Evolutionary conservation across 2,113 vertebrate genomes (phyloP).

Genomic region (Solea solea): DNA sequence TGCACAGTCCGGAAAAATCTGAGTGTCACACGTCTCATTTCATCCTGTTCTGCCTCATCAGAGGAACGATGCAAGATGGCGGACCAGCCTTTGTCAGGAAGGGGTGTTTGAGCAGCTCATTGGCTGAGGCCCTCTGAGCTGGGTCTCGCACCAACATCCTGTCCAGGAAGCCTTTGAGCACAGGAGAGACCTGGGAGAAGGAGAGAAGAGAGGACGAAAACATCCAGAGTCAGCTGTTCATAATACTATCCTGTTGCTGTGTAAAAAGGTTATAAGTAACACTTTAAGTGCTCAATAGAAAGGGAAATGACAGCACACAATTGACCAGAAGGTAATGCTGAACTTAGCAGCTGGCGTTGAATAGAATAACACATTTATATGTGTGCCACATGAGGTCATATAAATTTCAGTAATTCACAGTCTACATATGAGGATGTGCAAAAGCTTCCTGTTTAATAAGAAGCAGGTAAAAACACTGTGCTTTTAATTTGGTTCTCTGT

Average conservation of each 20-base stretch:
- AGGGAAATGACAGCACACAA: neutral
- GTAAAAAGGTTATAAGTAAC: neutral
- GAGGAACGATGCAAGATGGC: constrained; percentile 91
- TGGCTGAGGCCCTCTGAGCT: constrained; percentile 86
- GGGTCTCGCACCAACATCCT: constrained; percentile 92
- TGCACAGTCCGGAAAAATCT: constrained; percentile 15
- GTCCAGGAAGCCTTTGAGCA: constrained; percentile 93
- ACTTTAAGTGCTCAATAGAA: neutral
- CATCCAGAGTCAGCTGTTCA: neutral
- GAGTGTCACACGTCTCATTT: constrained; percentile 80
- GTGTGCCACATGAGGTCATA: neutral
- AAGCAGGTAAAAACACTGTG: no score
- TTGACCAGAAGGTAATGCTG: neutral
- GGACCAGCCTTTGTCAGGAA: constrained; percentile 89
- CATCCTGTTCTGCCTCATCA: constrained; percentile 93
- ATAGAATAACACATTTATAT: neutral
- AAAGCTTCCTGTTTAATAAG: no score
- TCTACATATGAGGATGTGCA: no score
- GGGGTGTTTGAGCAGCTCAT: constrained; percentile 90
- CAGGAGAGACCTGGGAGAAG: constrained; percentile 85
- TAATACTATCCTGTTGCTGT: neutral
- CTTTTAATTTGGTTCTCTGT: neutral
- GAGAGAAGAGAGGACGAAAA: neutral
- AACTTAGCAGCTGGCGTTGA: no score
- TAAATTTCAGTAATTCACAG: no score